Evolutionary conservation across 2,888 invertebrate genomes (phyloP).

Genomic region (Oscheius onirici): DNA sequence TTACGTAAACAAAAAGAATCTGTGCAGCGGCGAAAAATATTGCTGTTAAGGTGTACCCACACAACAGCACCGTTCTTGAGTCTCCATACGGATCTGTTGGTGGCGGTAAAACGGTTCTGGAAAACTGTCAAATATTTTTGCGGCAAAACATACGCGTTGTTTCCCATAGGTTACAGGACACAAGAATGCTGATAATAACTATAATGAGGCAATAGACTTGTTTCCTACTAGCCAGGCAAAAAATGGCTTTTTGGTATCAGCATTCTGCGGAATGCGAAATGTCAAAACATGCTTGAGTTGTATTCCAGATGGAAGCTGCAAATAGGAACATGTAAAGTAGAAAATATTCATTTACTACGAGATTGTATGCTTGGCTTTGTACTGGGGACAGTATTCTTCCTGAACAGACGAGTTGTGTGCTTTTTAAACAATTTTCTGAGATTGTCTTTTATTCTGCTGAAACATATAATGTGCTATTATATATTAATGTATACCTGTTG

Average conservation of each 20-base stretch:
- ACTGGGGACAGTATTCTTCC: not conserved
- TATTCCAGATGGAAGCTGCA: too few species aligned
- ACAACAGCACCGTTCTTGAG: not conserved
- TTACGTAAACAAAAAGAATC: not conserved
- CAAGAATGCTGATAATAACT: not conserved
- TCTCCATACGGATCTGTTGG: conserved; percentile 4
- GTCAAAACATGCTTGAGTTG: conserved; percentile 9
- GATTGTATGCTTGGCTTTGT: not conserved
- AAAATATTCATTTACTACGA: not conserved
- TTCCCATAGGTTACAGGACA: not conserved
- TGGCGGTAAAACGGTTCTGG: not conserved
- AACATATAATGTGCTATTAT: not conserved
- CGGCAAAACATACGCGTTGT: not conserved
- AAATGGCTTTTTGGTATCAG: conserved; percentile 17
- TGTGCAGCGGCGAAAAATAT: not conserved
- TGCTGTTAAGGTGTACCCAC: too few species aligned
- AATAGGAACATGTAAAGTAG: too few species aligned
- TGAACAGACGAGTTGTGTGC: not conserved
- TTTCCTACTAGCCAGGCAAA: not conserved
- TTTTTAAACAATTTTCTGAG: not conserved
- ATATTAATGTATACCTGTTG: too few species aligned
- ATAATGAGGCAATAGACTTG: not conserved
- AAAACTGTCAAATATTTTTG: not conserved
- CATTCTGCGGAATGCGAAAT: not conserved
- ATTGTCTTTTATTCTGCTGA: not conserved